Base-by-base conservation (phyloP, 1,140 invertebrate genomes). In the Cherax destructor region DNA sequence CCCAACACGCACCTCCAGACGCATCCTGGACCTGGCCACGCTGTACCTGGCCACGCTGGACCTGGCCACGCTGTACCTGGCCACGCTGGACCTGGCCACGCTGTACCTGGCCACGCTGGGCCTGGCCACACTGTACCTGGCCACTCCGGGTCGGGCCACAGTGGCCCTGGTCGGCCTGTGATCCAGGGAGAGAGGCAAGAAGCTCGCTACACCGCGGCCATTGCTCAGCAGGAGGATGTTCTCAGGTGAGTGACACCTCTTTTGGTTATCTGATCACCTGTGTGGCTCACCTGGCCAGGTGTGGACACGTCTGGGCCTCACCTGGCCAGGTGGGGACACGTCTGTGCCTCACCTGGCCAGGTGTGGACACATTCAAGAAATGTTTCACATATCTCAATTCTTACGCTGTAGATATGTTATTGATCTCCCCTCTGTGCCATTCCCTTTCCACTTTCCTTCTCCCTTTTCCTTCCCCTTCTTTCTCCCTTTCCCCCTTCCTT, bases 201-300 rank as follows among this genome's bases (percentile, higher is more conserved):
- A 61, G 83, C 83, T 13, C 88, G 92, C n/a, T 93, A 93, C 86
- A 89, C 92, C 41, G 86, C 91, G 47, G 90, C 88, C 87, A 91
- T 92, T 69, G 92, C 91, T 30, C 91, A 86, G 47, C 85, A 93
- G 90, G 92, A 93, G 74, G 92, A 93, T 47, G 92, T 91, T 41
- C 91, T 87, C 16, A 93, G 92, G 92, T 93, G 47, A 83, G 92
- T 86, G 72, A 56, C 5, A 41, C 56, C 30, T 41, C 30, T 41
- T 2, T 0, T 41, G 30, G 30, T 41, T 41, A 41, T 0, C 47
- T 81, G 49, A 4, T 18, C 13, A 16, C 0, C 79, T 1, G 13
- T 81, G 21, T 81, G 2, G 30, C 30, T 41, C 30, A 41, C 30
- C 30, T 41, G 30, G 30, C 30, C 30, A 41, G 30, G 30, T 41